Evolutionary conservation across 2,113 vertebrate species (phyloP).

Genomic region (Lepus europaeus): DNA sequence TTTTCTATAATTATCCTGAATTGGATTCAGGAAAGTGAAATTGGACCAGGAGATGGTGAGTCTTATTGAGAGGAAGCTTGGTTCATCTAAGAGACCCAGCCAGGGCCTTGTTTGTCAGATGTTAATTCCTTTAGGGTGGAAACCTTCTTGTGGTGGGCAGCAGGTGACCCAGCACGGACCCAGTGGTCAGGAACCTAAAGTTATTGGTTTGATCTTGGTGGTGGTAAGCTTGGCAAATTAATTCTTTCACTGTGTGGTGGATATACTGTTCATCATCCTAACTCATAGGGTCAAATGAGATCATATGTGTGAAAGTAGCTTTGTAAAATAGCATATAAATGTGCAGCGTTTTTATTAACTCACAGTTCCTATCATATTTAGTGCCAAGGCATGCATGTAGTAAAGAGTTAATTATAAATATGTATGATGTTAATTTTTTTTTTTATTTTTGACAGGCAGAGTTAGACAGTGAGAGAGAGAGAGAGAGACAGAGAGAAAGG

Average conservation of each 20-base stretch:
- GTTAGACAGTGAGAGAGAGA: too few species aligned
- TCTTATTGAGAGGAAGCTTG: slow-evolving; percentile 19
- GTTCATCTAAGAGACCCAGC: background rate
- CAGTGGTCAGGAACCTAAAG: background rate
- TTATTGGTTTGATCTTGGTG: slow-evolving; percentile 49
- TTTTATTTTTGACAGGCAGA: too few species aligned
- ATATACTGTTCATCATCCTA: background rate
- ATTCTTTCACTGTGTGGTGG: background rate
- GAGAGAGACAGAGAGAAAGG: too few species aligned
- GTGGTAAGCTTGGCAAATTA: background rate
- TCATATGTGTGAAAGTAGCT: slow-evolving; percentile 38
- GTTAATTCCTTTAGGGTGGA: slow-evolving; percentile 56
- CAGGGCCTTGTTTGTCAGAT: slow-evolving; percentile 37
- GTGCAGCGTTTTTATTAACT: background rate
- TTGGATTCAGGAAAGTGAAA: slow-evolving; percentile 38
- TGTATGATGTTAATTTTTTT: slow-evolving; percentile 24
- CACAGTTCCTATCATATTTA: background rate
- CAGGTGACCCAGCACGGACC: background rate
- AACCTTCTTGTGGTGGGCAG: slow-evolving; percentile 30
- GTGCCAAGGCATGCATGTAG: background rate
- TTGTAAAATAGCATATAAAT: slow-evolving; percentile 34
- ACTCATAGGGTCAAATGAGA: slow-evolving; percentile 18
- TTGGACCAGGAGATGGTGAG: slow-evolving; percentile 35
- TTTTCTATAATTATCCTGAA: slow-evolving; percentile 51
- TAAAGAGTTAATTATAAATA: slow-evolving; percentile 27